Conservation (phyloP, 30 jellyfish, hydroid and myxozoan species). For the Pelagia noctiluca region DNA sequence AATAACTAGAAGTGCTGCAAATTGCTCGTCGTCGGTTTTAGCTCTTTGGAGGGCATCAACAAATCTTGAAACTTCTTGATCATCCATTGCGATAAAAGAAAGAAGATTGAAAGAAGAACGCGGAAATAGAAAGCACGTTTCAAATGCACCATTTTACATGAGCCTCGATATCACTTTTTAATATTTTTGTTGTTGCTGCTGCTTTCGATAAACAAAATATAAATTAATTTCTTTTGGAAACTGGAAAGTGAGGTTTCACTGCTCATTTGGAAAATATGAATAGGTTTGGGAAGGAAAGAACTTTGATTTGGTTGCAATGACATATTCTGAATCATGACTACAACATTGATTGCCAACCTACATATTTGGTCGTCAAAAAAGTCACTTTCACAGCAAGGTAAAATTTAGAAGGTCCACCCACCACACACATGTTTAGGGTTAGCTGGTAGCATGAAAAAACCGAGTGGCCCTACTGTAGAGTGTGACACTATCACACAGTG, state of each 20-base stretch:
- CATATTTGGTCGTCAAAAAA: conserved; percentile 77
- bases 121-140: not conserved
- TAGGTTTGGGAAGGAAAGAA: not conserved
- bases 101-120: not conserved
- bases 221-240: too few relatives aligned
- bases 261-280: too few relatives aligned
- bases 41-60: conserved; percentile 10
- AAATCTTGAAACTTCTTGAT: not conserved
- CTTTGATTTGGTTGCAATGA: not conserved
- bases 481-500: too few relatives aligned
- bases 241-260: too few relatives aligned
- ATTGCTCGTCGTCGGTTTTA: conserved; percentile 37
- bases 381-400: conserved; percentile 74
- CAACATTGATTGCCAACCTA: conserved; percentile 53
- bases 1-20: conserved; percentile 39
- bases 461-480: too few relatives aligned
- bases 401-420: not conserved
- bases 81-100: not conserved
- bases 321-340: conserved; percentile 15
- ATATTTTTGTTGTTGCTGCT: too few relatives aligned
- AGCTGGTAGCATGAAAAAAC: too few relatives aligned
- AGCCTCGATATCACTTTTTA: too few relatives aligned
- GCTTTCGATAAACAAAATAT: too few relatives aligned
- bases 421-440: too few relatives aligned
- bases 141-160: not conserved